phyloP scores from a whole-genome alignment of 2,888 invertebrate genomes.

The Epirrita christyi region DNA sequence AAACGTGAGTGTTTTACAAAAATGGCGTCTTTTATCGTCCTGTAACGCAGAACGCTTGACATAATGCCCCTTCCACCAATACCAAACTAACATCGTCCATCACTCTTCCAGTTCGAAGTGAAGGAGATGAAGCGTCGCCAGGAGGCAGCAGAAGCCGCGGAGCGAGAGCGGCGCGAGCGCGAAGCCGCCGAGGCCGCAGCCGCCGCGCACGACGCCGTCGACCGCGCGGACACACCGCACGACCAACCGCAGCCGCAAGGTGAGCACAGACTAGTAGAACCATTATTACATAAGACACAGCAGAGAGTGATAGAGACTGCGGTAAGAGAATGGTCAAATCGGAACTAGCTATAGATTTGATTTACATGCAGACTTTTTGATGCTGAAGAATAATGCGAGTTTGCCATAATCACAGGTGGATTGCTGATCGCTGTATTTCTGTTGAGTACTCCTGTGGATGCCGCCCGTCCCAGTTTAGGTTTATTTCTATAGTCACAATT shows the following conservation, averaged over 20 bases:
- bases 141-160: slow-evolving; percentile 93
- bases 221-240: slow-evolving; percentile 66
- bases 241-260: slow-evolving; percentile 69
- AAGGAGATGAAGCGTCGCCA: slow-evolving; percentile 96
- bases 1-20: too few species aligned
- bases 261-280: slow-evolving; percentile 37
- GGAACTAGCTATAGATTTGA: too few species aligned
- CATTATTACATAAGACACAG: too few species aligned
- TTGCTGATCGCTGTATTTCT: too few species aligned
- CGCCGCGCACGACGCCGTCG: slow-evolving; percentile 70
- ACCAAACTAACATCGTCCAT: neutral
- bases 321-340: too few species aligned
- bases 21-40: neutral
- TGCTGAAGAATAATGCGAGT: too few species aligned
- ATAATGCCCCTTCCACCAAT: neutral
- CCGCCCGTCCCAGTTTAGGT: too few species aligned
- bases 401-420: too few species aligned
- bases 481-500: too few species aligned
- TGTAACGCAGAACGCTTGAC: neutral
- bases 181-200: slow-evolving; percentile 79
- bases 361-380: too few species aligned
- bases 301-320: too few species aligned
- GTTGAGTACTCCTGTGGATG: too few species aligned
- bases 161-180: slow-evolving; percentile 88
- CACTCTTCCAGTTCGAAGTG: slow-evolving; percentile 93